Evolutionary conservation across 2,113 vertebrate genomes (phyloP).

Genomic region (Thamnophis sirtalis): DNA sequence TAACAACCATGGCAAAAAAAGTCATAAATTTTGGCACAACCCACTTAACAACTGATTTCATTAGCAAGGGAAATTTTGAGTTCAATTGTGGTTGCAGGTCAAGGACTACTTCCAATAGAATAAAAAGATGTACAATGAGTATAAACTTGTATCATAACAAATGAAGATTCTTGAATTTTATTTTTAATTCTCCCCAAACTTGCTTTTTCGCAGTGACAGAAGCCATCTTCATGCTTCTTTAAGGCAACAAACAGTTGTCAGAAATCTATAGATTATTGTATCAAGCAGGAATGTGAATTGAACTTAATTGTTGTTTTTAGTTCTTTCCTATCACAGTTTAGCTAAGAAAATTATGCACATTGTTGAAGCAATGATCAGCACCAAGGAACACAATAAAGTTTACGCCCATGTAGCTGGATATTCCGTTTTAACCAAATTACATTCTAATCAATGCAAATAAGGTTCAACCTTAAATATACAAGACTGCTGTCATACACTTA

Average conservation of each 20-base stretch:
- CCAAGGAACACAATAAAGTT: not conserved
- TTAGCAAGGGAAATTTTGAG: not conserved
- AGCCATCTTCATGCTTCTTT: not conserved
- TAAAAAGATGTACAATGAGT: not conserved
- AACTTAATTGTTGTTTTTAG: slow-evolving; percentile 28
- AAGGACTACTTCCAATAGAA: not conserved
- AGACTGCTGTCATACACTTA: not conserved
- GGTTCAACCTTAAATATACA: not conserved
- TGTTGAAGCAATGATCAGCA: slow-evolving; percentile 13
- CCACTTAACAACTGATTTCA: not conserved
- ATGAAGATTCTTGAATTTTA: not conserved
- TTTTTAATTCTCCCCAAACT: not conserved
- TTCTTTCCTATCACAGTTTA: slow-evolving; percentile 42
- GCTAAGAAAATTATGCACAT: slow-evolving; percentile 48
- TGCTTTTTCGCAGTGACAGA: not conserved
- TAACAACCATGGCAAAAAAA: not conserved
- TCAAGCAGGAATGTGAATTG: slow-evolving; percentile 44
- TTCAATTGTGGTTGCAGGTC: not conserved
- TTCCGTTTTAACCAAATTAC: not conserved
- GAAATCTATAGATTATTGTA: slow-evolving; percentile 48
- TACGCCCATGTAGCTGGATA: not conserved
- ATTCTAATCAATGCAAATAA: not conserved
- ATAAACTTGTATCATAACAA: not conserved
- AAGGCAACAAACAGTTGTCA: slow-evolving; percentile 5
- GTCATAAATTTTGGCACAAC: not conserved